Evolutionary conservation across 2,113 vertebrate species (phyloP), one percentile per base, ranked within the genome.

Genomic region (Phyllopteryx taeniolatus): DNA sequence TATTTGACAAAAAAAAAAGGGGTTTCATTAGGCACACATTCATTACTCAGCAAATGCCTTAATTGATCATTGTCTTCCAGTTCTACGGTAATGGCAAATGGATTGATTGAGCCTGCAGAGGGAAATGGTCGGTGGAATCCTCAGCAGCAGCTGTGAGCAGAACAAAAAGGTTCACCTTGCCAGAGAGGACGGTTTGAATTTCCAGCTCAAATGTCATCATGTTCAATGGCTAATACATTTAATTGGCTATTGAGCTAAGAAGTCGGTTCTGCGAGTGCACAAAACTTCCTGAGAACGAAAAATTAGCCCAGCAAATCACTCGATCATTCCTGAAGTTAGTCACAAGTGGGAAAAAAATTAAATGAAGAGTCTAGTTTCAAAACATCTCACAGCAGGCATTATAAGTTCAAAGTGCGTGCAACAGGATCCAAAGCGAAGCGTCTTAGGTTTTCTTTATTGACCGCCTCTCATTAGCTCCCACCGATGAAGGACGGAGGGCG

Each of bases 81-180:
- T 85, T 88, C 79, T 87, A 86, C 80, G 75, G 83, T 91, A 91
- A 92, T 89, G 87, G 86, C 80, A 78, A 87, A 92, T 90, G 88
- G 89, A 92, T 90, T 92, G 84, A 91, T 90, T 80, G 79, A 82
- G 71, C 83, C 84, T 85, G 77, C 43, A 65, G 85, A 85, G 78
- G 68, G 87, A 85, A 87, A 78, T 77, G 75, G 81, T 67, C 57
- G 0, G 68, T 66, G 51, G 65, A 76, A 82, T 75, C 77, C 75
- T 72, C 79, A 75, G 85, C 79, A 85, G 83, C 71, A 13, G 60
- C 74, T 79, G 74, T 74, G 68, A 79, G 75, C 71, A 46, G 59
- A 14, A 65, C 78, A 83, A 53, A 77, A 80, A 77, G 63, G 66
- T 81, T 75, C 74, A 56, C 51, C 19, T n/a, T 71, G 74, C 85